Evolutionary conservation across 37 sponge, comb jelly and placozoan genomes (phyloP).

Genomic region (Eunapius fragilis): DNA sequence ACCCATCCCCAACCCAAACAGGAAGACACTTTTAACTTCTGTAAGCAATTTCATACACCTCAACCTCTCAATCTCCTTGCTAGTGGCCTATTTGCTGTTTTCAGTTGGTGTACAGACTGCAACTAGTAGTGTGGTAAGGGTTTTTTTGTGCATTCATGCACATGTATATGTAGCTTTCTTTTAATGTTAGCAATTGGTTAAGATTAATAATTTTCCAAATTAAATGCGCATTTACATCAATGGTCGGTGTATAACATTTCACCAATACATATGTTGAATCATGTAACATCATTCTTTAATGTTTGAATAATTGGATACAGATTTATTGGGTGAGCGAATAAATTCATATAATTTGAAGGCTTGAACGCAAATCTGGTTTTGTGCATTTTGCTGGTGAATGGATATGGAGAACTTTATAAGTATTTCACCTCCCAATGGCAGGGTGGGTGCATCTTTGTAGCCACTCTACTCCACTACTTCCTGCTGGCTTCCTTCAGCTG

Average conservation of each 20-base stretch:
- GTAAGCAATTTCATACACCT: conserved; percentile 12
- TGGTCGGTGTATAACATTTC: too few relatives aligned
- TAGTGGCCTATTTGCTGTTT: conserved; percentile 3
- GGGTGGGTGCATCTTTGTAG: conserved; percentile 19
- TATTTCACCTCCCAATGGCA: background rate
- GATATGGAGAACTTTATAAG: too few relatives aligned
- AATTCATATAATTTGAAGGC: too few relatives aligned
- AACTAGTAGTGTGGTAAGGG: background rate
- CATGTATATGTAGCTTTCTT: background rate
- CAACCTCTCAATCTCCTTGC: conserved; percentile 7
- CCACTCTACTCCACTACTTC: conserved; percentile 19
- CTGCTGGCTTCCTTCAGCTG: conserved; percentile 36
- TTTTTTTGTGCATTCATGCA: background rate
- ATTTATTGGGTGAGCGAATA: too few relatives aligned
- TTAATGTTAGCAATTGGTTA: too few relatives aligned
- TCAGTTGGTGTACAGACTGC: conserved; percentile 9
- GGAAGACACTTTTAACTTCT: background rate
- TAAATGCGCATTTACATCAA: too few relatives aligned
- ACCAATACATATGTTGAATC: too few relatives aligned
- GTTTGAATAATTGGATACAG: too few relatives aligned
- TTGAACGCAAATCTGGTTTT: too few relatives aligned
- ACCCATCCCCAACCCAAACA: background rate
- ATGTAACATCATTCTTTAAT: too few relatives aligned
- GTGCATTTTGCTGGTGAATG: too few relatives aligned
- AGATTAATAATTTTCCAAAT: too few relatives aligned